Base-by-base conservation (phyloP, 2,797 vertebrate genomes). In the Anguilla megastoma region DNA sequence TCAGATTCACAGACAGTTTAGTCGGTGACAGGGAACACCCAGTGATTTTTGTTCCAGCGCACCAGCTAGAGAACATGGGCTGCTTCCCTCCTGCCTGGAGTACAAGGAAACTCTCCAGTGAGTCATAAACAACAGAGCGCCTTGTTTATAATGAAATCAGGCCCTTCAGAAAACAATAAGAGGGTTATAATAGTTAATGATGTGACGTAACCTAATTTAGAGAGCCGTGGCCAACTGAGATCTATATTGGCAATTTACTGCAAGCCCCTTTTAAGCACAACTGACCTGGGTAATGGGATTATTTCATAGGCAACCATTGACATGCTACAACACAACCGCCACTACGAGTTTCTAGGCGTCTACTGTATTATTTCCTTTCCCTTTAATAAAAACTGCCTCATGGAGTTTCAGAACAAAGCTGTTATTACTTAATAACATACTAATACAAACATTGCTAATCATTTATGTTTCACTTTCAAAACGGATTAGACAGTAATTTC, bases 91-190 rank as follows among this genome's bases (percentile, higher is more conserved):
- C 18, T 21, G 36, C 36, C 2, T 33, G 5, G 18, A 48, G 45
- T n/a, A 82, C 79, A 50, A 24, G 5, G 5, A 82, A 79, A 16
- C 27, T 21, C 45, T 48, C 21, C 18, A 82, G 21, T 50, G 79
- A 50, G 21, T 18, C 79, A 82, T 21, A 82, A 48, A 30, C 79
- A 50, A 48, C 41, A 21, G 41, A 48, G 45, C 8, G 79, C 14
- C 36, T n/a, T 76, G 86, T 66, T 41, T 87, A 27, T 87, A 69
- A 84, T 87, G 45, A 84, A 87, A 87, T 66, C 45, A 84, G 27
- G 12, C 86, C 41, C 54, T 84, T 87, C 79, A 52, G 56, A 80
- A 87, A 71, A 76, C 86, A 74, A 71, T 86, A 82, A 76, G 76
- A 50, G 36, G 86, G n/a, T 74, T 60, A 66, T 69, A 84, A 16